These are phyloP conservation scores for Lagopus leucura DNA, from an alignment of 2,113 vertebrate genomes.

Conservation along the genomic window DNA sequence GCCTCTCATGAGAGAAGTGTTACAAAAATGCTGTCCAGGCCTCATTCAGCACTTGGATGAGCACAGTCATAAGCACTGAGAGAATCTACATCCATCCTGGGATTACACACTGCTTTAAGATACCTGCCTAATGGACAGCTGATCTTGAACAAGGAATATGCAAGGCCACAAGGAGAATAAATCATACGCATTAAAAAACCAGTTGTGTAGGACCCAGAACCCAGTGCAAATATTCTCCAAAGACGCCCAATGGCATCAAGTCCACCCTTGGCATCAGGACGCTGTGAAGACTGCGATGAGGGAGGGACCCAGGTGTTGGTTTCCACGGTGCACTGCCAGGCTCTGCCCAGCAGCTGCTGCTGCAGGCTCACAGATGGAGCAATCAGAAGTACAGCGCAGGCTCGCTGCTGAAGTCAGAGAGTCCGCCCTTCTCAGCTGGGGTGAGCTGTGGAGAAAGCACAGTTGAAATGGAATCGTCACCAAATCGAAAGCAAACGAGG, in stretches of 20 bases:
- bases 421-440: constrained; percentile 86
- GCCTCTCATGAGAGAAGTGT: background rate
- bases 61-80: background rate
- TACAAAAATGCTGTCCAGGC: background rate
- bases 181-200: background rate
- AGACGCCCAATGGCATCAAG: background rate
- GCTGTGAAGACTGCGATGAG: background rate
- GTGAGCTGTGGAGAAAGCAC: constrained; percentile 84
- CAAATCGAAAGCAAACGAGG: background rate
- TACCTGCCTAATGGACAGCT: background rate
- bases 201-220: constrained; percentile 25
- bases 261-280: constrained; percentile 38
- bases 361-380: background rate
- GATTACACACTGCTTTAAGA: background rate
- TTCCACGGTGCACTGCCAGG: background rate
- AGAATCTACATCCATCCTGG: background rate
- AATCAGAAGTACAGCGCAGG: constrained; percentile 95
- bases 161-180: constrained; percentile 60
- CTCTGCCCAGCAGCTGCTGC: constrained; percentile 39
- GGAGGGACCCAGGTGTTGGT: background rate
- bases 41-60: background rate
- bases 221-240: constrained; percentile 49
- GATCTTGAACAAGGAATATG: constrained; percentile 58
- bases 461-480: background rate
- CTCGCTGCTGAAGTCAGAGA: constrained; percentile 94